Percentiles rank a stretch among this genome's conserved stretches.
Evolutionary conservation across 2,113 vertebrate species (phyloP).

Genomic region (Oxyura jamaicensis): DNA sequence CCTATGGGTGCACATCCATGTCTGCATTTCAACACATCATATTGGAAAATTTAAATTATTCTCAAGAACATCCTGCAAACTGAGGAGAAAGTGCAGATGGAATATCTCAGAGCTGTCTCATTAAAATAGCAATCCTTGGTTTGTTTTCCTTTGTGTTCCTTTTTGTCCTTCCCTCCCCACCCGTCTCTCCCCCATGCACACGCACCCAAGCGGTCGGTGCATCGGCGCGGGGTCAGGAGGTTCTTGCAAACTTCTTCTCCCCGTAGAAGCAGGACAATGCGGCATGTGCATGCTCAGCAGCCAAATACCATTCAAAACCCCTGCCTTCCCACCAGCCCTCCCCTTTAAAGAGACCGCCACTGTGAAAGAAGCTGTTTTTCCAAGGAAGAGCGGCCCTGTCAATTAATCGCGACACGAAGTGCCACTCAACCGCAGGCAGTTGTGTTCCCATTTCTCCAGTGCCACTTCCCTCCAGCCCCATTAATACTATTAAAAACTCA

Average conservation of each 20-base stretch:
- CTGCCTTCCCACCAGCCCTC: slow-evolving; percentile 44
- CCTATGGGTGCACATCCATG: neutral
- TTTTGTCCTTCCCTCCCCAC: slow-evolving; percentile 11
- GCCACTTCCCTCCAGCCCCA: slow-evolving; percentile 41
- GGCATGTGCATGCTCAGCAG: slow-evolving; percentile 64
- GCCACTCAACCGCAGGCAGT: slow-evolving; percentile 32
- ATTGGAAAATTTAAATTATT: neutral
- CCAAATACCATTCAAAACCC: slow-evolving; percentile 65
- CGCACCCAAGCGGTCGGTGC: neutral
- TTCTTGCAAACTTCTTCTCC: slow-evolving; percentile 56
- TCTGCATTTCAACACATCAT: neutral
- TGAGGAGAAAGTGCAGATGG: slow-evolving; percentile 36
- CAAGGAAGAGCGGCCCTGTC: slow-evolving; percentile 42
- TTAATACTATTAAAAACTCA: slow-evolving; percentile 61
- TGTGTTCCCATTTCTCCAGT: slow-evolving; percentile 55
- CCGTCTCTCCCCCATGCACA: neutral
- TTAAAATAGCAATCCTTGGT: slow-evolving; percentile 46
- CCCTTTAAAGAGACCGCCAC: slow-evolving; percentile 66
- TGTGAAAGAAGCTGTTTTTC: slow-evolving; percentile 45
- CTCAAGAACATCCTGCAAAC: slow-evolving; percentile 26
- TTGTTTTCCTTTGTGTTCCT: slow-evolving; percentile 57
- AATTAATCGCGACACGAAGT: slow-evolving; percentile 64
- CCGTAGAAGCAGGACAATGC: slow-evolving; percentile 62
- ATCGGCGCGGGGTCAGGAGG: slow-evolving; percentile 56
- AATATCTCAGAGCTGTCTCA: slow-evolving; percentile 52